phyloP scores from a whole-genome alignment of 2,888 invertebrate genomes.

The Fragum fragum region DNA sequence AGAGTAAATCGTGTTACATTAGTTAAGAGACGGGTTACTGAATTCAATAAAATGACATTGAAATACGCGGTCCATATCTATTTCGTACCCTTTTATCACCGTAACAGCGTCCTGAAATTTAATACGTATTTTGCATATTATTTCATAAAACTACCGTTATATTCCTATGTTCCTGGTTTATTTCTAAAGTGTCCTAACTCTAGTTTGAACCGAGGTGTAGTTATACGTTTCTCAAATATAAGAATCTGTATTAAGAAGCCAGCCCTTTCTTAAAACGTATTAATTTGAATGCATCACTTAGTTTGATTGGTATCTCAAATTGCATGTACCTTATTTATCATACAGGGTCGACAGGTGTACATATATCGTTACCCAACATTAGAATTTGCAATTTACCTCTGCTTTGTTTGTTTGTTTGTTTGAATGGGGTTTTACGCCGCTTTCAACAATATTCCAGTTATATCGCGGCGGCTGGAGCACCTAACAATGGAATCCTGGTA shows the following conservation, averaged over 20 bases:
- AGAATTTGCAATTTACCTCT: too few species aligned
- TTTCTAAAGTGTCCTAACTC: neutral
- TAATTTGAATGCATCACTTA: neutral
- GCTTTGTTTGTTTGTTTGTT: too few species aligned
- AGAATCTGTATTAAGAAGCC: neutral
- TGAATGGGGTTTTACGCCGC: too few species aligned
- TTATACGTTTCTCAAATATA: neutral
- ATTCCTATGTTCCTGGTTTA: neutral
- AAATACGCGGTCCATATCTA: neutral
- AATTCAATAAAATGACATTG: neutral
- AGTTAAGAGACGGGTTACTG: neutral
- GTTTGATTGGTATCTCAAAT: too few species aligned
- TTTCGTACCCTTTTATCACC: constrained; percentile 16
- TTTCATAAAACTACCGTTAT: neutral
- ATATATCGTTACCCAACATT: too few species aligned
- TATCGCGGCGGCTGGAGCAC: too few species aligned
- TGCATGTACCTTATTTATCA: too few species aligned
- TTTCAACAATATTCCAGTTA: too few species aligned
- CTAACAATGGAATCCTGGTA: too few species aligned
- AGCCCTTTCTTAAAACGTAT: neutral
- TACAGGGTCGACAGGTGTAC: too few species aligned
- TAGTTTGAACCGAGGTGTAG: neutral
- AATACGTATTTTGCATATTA: neutral
- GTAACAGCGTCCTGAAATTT: neutral
- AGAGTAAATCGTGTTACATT: neutral